Conservation (phyloP, 2,888 invertebrate species). For the Oscheius sp. region DNA sequence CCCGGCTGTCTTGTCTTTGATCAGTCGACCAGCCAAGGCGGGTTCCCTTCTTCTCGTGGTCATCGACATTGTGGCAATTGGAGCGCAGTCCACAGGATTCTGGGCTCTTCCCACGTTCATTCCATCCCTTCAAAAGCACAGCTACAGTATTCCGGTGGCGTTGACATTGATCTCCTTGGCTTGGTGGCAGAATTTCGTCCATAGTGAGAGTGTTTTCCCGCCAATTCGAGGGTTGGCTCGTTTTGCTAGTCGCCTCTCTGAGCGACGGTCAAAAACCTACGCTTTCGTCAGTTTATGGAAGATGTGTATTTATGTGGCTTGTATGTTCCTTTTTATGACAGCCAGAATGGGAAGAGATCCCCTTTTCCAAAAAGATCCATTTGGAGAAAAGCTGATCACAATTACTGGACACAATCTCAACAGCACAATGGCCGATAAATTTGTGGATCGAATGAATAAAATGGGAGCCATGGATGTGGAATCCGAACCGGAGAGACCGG, state of each 20-base stretch:
- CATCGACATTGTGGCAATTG: slow-evolving; percentile 85
- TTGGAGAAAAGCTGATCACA: slow-evolving; percentile 71
- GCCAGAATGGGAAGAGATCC: slow-evolving; percentile 77
- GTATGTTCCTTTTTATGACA: slow-evolving; percentile 81
- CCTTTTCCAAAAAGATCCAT: slow-evolving; percentile 67
- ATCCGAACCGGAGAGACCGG: slow-evolving; percentile 15
- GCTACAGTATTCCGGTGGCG: slow-evolving; percentile 88
- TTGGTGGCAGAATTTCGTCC: slow-evolving; percentile 99
- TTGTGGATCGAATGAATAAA: slow-evolving; percentile 65
- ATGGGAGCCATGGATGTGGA: slow-evolving; percentile 34
- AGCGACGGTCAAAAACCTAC: slow-evolving; percentile 88
- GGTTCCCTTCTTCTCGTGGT: slow-evolving; percentile 69
- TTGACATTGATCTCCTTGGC: slow-evolving; percentile 88
- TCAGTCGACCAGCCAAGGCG: slow-evolving; percentile 76
- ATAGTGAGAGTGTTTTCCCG: slow-evolving; percentile 84
- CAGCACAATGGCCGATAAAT: slow-evolving; percentile 64
- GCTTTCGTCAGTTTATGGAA: slow-evolving; percentile 91
- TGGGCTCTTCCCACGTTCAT: slow-evolving; percentile 84
- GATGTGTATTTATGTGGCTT: slow-evolving; percentile 83
- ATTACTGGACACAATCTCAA: slow-evolving; percentile 69
- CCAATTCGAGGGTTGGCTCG: slow-evolving; percentile 65
- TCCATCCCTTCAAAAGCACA: slow-evolving; percentile 64
- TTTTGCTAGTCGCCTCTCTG: slow-evolving; percentile 78
- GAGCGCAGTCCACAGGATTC: slow-evolving; percentile 89
- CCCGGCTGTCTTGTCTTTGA: slow-evolving; percentile 80